Base-by-base conservation (phyloP, 1,140 invertebrate genomes). In the Drosophila pandora region DNA sequence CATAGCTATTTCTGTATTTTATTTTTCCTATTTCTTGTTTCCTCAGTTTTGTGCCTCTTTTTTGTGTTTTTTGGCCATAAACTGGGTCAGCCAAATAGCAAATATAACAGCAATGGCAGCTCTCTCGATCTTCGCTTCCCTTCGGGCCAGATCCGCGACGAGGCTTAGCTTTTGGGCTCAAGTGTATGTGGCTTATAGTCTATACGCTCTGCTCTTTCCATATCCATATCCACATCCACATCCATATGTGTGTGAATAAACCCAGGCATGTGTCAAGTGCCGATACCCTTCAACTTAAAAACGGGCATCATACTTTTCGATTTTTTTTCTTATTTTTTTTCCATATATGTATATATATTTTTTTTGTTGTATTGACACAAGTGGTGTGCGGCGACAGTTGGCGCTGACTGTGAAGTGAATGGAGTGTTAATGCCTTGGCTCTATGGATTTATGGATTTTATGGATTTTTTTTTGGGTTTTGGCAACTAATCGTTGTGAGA, bases 321-420 rank as follows among this genome's bases (percentile, higher is more conserved):
- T 43, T 17, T 43, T 43, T 43, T 47, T 47, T 9, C 17, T 17
- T 17, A 47, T 22, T 17, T 21, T 9, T 47, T 47, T 17, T 17
- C 17, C 17, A 17, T 17, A 17, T 17, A 17, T 17, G 17, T 17
- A 17, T 17, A 17, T 17, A 17, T 17, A 17, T 17, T 0, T 17
- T 47, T 39, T 67, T 43, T 13, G 13, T 43, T 21, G 41, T 76
- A 62, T 80, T 80, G 78, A 80, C 77, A 80, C 77, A 80, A 80
- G 70, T 75, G 71, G 60, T 63, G 58, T 2, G 50, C 37, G 37
- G n/a, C 56, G 50, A 52, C 63, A 41, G 22, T 71, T 67, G 28
- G 13, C 12, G 13, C 13, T 52, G 48, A 30, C 64, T 69, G 61
- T 30, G n/a, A 13, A 22, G 28, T 64, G 30, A 34, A 13, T 4